phyloP scores from a whole-genome alignment of 2,113 vertebrate species.

The Hyaena hyaena region DNA sequence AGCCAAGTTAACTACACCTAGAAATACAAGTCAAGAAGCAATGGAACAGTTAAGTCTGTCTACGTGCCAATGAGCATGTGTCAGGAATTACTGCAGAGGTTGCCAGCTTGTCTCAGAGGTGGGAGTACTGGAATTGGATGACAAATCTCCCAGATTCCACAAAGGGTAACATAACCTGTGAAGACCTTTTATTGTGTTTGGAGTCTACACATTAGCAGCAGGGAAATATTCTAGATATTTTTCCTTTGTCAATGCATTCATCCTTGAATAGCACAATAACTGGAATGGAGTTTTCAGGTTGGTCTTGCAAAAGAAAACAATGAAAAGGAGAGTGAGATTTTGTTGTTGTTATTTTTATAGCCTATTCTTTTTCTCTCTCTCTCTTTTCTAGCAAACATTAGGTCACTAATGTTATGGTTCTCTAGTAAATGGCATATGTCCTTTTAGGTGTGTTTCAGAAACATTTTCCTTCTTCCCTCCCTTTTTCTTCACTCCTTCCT shows the following conservation, averaged over 20 bases:
- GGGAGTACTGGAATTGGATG: no score
- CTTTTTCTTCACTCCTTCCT: not conserved
- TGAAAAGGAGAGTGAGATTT: not conserved
- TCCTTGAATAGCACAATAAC: not conserved
- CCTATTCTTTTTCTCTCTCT: not conserved
- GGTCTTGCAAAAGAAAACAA: not conserved
- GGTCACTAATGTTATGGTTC: not conserved
- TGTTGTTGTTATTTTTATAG: not conserved
- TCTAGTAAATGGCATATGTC: not conserved
- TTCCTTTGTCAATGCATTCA: not conserved
- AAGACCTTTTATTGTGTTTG: not conserved
- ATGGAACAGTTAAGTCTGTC: not conserved
- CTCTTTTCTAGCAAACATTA: not conserved
- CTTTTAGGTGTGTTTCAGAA: not conserved
- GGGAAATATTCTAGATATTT: not conserved
- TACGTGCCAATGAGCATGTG: rapidly evolving
- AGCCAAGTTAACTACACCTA: not conserved
- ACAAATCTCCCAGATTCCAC: not conserved
- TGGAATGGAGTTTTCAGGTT: not conserved
- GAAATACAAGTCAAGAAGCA: not conserved
- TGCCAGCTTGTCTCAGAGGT: not conserved
- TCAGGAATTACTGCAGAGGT: not conserved
- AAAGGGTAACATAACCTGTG: not conserved
- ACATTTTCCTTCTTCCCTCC: not conserved
- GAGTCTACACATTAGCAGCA: not conserved